Conservation (phyloP, 2,113 vertebrate species). For the Ursus arctos region DNA sequence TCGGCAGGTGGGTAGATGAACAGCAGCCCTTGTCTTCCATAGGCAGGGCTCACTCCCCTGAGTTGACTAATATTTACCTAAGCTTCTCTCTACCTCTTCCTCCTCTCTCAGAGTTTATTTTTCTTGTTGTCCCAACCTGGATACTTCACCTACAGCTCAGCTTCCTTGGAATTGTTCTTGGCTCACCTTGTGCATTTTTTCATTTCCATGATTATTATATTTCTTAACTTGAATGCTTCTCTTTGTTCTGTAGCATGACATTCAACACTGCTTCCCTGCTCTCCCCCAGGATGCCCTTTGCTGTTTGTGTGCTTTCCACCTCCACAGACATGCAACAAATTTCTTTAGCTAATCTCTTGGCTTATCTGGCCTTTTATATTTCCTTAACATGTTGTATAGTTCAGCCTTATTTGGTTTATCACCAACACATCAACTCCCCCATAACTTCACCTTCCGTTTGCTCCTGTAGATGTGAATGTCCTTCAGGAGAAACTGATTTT, state of each 20-base stretch:
- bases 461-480: neutral
- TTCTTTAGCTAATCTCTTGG: slow-evolving; percentile 10
- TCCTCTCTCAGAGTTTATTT: neutral
- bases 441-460: neutral
- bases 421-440: neutral
- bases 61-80: slow-evolving; percentile 39
- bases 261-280: neutral
- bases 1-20: neutral
- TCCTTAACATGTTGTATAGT: neutral
- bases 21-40: neutral
- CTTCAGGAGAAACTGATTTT: neutral
- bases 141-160: slow-evolving; percentile 35
- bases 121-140: neutral
- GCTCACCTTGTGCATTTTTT: slow-evolving; percentile 31
- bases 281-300: neutral
- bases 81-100: neutral
- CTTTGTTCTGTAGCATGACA: neutral
- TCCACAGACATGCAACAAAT: neutral
- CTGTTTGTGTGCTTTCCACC: neutral
- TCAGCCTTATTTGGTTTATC: slow-evolving; percentile 25
- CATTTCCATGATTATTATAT: neutral
- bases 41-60: neutral
- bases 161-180: slow-evolving; percentile 61
- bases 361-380: neutral
- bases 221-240: neutral